Conservation (phyloP, 1,140 invertebrate genomes). For the Heliconius hewitsoni region DNA sequence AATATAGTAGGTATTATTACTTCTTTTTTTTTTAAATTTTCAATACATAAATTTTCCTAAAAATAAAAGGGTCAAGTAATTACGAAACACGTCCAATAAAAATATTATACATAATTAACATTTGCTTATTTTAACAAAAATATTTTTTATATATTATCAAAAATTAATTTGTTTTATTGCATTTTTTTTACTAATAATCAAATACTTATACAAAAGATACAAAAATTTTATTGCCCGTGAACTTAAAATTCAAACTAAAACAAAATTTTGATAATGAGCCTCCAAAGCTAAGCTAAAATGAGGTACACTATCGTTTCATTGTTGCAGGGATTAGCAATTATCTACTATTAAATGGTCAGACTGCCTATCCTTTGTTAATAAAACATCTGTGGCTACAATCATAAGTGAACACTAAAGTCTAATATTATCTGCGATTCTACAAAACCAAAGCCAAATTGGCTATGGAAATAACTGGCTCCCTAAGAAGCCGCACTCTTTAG, state of each 20-base stretch:
- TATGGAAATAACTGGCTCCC: slow-evolving; percentile 63
- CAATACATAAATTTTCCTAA: too few species aligned
- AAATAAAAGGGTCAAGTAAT: too few species aligned
- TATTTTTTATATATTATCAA: background rate
- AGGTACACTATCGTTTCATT: slow-evolving; percentile 5
- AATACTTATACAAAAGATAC: background rate
- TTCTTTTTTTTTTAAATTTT: too few species aligned
- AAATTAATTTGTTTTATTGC: background rate
- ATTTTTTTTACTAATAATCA: background rate
- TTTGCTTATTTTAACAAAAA: too few species aligned
- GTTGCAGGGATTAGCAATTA: slow-evolving; percentile 15
- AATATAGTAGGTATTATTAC: too few species aligned
- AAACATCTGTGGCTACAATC: slow-evolving; percentile 25
- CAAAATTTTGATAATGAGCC: slow-evolving; percentile 1
- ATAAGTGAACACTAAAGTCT: slow-evolving; percentile 35
- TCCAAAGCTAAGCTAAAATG: slow-evolving; percentile 4
- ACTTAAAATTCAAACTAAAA: background rate
- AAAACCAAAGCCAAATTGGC: slow-evolving; percentile 41
- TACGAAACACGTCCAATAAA: too few species aligned
- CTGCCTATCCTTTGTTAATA: slow-evolving; percentile 20
- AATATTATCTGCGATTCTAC: slow-evolving; percentile 34
- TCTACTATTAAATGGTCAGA: slow-evolving; percentile 11
- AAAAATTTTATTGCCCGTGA: background rate
- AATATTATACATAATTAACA: too few species aligned
- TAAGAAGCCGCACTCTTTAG: slow-evolving; percentile 69